phyloP scores from a whole-genome alignment of 2,797 vertebrate species.

The Smutsia gigantea region DNA sequence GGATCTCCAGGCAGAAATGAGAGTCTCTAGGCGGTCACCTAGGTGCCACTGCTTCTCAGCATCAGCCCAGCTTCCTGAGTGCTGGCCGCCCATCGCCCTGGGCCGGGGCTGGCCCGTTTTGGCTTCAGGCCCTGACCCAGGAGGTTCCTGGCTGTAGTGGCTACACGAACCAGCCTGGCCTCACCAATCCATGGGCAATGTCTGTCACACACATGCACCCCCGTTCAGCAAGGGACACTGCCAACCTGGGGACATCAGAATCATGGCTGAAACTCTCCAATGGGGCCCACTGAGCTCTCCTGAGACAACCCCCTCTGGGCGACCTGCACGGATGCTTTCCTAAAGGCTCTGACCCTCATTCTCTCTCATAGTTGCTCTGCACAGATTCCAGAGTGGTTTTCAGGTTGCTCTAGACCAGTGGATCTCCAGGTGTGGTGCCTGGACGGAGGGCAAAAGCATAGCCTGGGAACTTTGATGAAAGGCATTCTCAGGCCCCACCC shows the following conservation, averaged over 20 bases:
- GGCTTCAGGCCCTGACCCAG: neutral
- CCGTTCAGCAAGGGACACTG: neutral
- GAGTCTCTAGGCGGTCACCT: neutral
- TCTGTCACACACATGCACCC: neutral
- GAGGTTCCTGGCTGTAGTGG: neutral
- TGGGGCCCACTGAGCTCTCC: neutral
- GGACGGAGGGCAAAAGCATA: neutral
- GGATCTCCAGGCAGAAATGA: neutral
- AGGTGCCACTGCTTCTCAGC: fast-evolving
- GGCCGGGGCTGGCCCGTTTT: neutral
- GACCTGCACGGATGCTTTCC: no score
- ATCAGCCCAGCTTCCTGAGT: neutral
- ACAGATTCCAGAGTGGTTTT: neutral
- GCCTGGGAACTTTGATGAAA: neutral
- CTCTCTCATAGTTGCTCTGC: neutral
- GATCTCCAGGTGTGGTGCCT: slow-evolving; percentile 20
- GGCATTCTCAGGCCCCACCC: slow-evolving; percentile 67
- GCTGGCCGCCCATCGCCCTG: neutral
- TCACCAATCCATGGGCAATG: fast-evolving
- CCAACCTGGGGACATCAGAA: neutral
- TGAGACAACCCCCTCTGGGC: neutral
- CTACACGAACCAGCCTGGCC: neutral
- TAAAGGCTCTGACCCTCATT: neutral
- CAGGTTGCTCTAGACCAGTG: neutral
- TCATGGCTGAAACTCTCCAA: neutral